These are phyloP conservation scores for Morinoia aosen DNA, from an alignment of 2,888 invertebrate genomes.

Conservation along the genomic window DNA sequence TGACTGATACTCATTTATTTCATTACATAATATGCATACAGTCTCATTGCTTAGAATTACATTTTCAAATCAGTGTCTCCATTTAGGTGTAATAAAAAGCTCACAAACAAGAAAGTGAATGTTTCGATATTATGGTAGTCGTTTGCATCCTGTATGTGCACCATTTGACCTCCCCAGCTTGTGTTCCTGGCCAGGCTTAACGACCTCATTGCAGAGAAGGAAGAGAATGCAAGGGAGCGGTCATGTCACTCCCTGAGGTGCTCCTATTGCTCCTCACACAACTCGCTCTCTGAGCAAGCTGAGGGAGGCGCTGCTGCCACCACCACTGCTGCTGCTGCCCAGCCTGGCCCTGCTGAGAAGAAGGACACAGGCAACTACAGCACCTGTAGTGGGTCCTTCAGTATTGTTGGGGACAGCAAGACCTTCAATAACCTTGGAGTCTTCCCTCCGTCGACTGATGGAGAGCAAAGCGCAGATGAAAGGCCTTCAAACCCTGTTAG, in stretches of 20 bases:
- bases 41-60: background rate
- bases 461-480: background rate
- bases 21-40: background rate
- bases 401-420: constrained; percentile 3
- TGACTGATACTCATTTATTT: background rate
- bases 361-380: background rate
- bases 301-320: background rate
- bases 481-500: background rate
- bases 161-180: background rate
- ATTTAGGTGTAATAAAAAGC: no score
- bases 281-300: background rate
- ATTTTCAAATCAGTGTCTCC: no score
- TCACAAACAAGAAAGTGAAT: no score
- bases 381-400: background rate
- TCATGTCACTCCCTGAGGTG: background rate
- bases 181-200: background rate
- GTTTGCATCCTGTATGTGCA: background rate
- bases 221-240: background rate
- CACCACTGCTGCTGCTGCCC: background rate
- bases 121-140: background rate
- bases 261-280: background rate
- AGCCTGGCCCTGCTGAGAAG: background rate
- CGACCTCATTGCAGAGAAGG: background rate
- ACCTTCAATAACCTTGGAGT: background rate
- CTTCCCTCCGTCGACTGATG: background rate